Percentiles rank a stretch among this genome's conserved stretches.
Evolutionary conservation across 2,888 invertebrate species (phyloP).

Genomic region (Parascotia fuliginaria): DNA sequence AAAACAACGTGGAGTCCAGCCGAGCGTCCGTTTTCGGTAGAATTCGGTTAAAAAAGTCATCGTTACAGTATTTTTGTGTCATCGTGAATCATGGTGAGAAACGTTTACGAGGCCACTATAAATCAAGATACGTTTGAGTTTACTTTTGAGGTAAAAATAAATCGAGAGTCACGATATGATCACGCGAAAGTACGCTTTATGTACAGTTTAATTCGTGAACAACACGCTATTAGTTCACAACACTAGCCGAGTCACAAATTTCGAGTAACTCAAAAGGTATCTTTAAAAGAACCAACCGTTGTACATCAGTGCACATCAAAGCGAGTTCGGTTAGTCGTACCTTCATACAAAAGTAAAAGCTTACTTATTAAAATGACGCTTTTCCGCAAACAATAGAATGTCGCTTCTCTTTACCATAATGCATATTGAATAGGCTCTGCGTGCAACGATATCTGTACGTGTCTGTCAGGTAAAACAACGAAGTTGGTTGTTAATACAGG

Average conservation of each 20-base stretch:
- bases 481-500: background rate
- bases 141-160: slow-evolving; percentile 75
- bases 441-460: slow-evolving; percentile 27
- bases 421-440: slow-evolving; percentile 47
- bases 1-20: slow-evolving; percentile 40
- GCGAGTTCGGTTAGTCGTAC: slow-evolving; percentile 26
- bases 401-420: slow-evolving; percentile 53
- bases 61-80: slow-evolving; percentile 61
- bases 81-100: slow-evolving; percentile 66
- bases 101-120: slow-evolving; percentile 68
- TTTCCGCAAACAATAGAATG: slow-evolving; percentile 46
- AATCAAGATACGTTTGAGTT: slow-evolving; percentile 69
- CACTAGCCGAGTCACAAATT: slow-evolving; percentile 16
- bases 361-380: slow-evolving; percentile 46
- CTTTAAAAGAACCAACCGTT: slow-evolving; percentile 21
- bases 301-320: slow-evolving; percentile 21
- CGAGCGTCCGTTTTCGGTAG: slow-evolving; percentile 37
- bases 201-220: slow-evolving; percentile 28
- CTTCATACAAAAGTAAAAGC: slow-evolving; percentile 25
- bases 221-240: slow-evolving; percentile 2
- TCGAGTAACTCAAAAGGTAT: slow-evolving; percentile 28
- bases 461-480: slow-evolving; percentile 26
- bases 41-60: slow-evolving; percentile 59
- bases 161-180: slow-evolving; percentile 35
- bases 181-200: slow-evolving; percentile 32